Percentiles rank a stretch among this genome's conserved stretches.
Evolutionary conservation across 2,888 invertebrate species (phyloP).

Genomic region (Punctoribates punctum): DNA sequence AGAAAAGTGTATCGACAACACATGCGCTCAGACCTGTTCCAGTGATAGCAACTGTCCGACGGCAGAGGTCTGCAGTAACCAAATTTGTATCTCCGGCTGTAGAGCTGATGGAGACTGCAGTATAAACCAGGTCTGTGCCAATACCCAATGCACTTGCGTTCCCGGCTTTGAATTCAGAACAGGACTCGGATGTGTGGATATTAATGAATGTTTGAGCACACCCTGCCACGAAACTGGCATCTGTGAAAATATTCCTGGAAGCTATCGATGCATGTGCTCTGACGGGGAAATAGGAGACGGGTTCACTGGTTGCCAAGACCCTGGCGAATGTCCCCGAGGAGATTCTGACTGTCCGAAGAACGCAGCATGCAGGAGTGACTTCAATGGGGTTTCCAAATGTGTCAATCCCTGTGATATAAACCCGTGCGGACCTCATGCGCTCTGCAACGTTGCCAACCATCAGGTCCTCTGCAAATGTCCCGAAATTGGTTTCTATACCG

Average conservation of each 20-base stretch:
- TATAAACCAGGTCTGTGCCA: conserved; percentile 62
- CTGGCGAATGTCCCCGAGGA: conserved; percentile 56
- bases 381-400: conserved; percentile 49
- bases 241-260: conserved; percentile 74
- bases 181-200: conserved; percentile 65
- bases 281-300: conserved; percentile 64
- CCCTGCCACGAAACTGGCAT: conserved; percentile 75
- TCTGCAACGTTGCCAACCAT: conserved; percentile 59
- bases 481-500: conserved; percentile 45
- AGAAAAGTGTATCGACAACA: conserved; percentile 49
- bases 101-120: conserved; percentile 74
- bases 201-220: conserved; percentile 52
- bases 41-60: conserved; percentile 83
- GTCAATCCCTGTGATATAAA: conserved; percentile 44
- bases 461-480: conserved; percentile 37
- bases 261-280: conserved; percentile 70
- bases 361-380: conserved; percentile 60
- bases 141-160: conserved; percentile 51
- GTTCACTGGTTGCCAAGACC: conserved; percentile 59
- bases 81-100: conserved; percentile 66
- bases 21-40: conserved; percentile 69
- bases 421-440: conserved; percentile 78
- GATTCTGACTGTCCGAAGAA: conserved; percentile 51
- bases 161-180: conserved; percentile 67
- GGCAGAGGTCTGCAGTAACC: conserved; percentile 65